Evolutionary conservation across 2,113 vertebrate genomes (phyloP).

Genomic region (Mystacornis crossleyi): DNA sequence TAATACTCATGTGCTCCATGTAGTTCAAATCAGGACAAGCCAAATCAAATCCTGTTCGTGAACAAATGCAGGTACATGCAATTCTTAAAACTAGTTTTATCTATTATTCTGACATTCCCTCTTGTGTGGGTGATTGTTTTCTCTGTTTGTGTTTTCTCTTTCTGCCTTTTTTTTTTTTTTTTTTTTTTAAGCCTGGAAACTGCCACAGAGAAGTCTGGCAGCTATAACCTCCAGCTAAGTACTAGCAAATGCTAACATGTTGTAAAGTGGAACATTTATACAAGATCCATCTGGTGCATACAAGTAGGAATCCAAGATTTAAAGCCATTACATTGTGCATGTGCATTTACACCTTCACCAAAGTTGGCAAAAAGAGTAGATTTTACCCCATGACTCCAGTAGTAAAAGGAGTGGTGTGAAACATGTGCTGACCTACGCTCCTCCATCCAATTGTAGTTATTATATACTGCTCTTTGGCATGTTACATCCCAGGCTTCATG

Average conservation of each 20-base stretch:
- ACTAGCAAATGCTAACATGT: constrained; percentile 77
- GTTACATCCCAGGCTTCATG: not conserved
- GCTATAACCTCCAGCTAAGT: constrained; percentile 73
- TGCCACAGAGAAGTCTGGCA: constrained; percentile 74
- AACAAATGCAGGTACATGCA: constrained; percentile 15
- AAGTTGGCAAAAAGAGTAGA: constrained; percentile 48
- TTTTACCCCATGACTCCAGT: constrained; percentile 44
- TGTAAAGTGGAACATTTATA: constrained; percentile 75
- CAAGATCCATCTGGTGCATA: constrained; percentile 69
- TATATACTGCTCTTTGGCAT: not conserved
- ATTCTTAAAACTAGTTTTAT: constrained; percentile 4
- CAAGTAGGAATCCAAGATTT: constrained; percentile 66
- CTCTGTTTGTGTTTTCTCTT: not conserved
- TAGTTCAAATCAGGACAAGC: not conserved
- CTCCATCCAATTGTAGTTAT: not conserved
- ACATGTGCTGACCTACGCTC: not conserved
- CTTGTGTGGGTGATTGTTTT: not conserved
- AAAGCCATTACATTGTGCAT: constrained; percentile 63
- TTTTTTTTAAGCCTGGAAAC: constrained; percentile 46
- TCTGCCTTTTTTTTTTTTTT: not conserved
- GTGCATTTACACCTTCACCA: constrained; percentile 63
- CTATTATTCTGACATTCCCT: not conserved
- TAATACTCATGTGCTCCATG: not conserved
- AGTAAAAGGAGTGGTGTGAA: constrained; percentile 56
- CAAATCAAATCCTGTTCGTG: not conserved